Evolutionary conservation across 2,113 vertebrate species (phyloP).

Genomic region (Oxygymnocypris stewartii): DNA sequence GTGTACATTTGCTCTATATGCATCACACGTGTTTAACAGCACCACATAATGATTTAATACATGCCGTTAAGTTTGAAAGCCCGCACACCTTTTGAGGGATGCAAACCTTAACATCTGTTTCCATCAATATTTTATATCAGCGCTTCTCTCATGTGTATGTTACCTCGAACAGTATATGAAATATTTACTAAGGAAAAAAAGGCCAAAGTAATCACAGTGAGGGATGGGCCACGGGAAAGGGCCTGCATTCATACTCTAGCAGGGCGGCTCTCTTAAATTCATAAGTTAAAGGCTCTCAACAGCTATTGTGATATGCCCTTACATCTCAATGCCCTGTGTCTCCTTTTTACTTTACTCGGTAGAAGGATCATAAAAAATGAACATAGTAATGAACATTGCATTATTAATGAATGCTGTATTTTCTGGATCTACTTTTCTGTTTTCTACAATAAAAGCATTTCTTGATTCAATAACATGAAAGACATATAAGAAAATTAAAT

Average conservation of each 20-base stretch:
- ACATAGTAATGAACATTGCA: slow-evolving; percentile 21
- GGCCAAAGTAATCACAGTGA: slow-evolving; percentile 52
- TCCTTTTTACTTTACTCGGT: slow-evolving; percentile 30
- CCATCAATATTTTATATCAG: slow-evolving; percentile 70
- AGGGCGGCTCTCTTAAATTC: slow-evolving; percentile 39
- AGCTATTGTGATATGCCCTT: slow-evolving; percentile 43
- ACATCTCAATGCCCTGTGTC: slow-evolving; percentile 43
- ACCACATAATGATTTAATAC: slow-evolving; percentile 48
- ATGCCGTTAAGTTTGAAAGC: slow-evolving; percentile 34
- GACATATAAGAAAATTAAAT: slow-evolving; percentile 10
- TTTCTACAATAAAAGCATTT: slow-evolving; percentile 18
- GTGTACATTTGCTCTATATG: not conserved
- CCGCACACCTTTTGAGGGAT: slow-evolving; percentile 55
- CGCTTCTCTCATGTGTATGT: slow-evolving; percentile 58
- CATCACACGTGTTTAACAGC: slow-evolving; percentile 18
- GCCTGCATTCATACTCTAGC: slow-evolving; percentile 30
- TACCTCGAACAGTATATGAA: slow-evolving; percentile 66
- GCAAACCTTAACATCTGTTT: slow-evolving; percentile 70
- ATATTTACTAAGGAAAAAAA: slow-evolving; percentile 68
- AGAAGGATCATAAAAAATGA: slow-evolving; percentile 19
- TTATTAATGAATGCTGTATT: slow-evolving; percentile 19
- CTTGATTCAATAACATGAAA: slow-evolving; percentile 13
- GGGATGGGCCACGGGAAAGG: slow-evolving; percentile 55
- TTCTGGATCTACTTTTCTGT: slow-evolving; percentile 8
- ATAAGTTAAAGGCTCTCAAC: slow-evolving; percentile 35